These are phyloP conservation scores for Spodoptera litura DNA, from an alignment of 1,140 invertebrate genomes.

Conservation along the genomic window DNA sequence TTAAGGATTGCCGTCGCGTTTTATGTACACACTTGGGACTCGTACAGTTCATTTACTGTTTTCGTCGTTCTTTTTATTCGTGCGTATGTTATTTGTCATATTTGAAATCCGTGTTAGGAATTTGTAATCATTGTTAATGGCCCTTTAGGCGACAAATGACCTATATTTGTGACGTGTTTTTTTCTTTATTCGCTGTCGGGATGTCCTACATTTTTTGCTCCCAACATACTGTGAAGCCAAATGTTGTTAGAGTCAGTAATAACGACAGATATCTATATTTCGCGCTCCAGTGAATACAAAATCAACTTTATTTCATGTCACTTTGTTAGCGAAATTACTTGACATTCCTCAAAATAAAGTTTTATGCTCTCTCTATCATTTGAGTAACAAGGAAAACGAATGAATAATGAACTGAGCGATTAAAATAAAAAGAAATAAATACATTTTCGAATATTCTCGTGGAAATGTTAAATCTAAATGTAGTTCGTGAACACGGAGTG, in stretches of 20 bases:
- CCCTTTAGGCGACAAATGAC: neutral
- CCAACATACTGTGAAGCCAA: neutral
- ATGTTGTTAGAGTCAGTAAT: neutral
- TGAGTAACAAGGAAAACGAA: conserved; percentile 13
- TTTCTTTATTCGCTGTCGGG: neutral
- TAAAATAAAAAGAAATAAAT: conserved; percentile 6
- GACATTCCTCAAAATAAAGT: neutral
- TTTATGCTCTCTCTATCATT: conserved; percentile 2
- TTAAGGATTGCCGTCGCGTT: conserved; percentile 58
- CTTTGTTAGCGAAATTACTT: neutral
- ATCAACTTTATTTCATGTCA: neutral
- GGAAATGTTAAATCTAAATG: conserved; percentile 10
- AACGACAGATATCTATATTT: too few relatives aligned
- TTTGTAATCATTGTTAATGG: conserved; percentile 48
- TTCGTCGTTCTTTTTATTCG: conserved; percentile 34
- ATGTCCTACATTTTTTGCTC: too few relatives aligned
- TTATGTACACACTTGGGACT: conserved; percentile 54
- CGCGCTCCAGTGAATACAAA: too few relatives aligned
- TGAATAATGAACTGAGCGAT: neutral
- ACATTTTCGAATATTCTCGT: neutral
- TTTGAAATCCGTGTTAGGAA: conserved; percentile 35
- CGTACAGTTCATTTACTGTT: conserved; percentile 57
- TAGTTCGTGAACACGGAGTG: conserved; percentile 15
- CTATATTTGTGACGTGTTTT: neutral
- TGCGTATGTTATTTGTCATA: conserved; percentile 49